A percentile compares a stretch with the other conserved stretches of the same genome.
These are phyloP conservation scores for Rissa tridactyla DNA, from an alignment of 2,113 vertebrate species.

Conservation along the genomic window DNA sequence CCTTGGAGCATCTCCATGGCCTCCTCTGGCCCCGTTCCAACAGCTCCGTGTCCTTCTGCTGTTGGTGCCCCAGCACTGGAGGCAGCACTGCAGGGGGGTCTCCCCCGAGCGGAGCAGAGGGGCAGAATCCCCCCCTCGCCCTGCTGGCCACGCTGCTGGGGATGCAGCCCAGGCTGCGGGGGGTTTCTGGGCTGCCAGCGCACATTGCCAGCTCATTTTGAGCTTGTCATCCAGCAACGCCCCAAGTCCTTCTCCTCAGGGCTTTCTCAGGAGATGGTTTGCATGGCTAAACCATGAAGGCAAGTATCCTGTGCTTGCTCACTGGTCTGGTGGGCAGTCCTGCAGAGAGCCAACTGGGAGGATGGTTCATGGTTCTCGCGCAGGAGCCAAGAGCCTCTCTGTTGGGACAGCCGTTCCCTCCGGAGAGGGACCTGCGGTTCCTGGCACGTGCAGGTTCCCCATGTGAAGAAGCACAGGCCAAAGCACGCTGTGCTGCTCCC, in stretches of 20 bases:
- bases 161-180: not conserved
- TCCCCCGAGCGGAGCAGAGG: not conserved
- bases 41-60: not conserved
- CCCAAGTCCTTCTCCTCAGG: not conserved
- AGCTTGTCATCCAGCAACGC: not conserved
- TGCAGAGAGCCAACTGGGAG: not conserved
- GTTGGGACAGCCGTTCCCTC: not conserved
- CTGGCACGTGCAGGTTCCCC: not conserved
- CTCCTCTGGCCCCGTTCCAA: not conserved
- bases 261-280: not conserved
- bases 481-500: not conserved
- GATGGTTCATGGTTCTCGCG: accelerated
- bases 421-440: accelerated
- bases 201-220: not conserved
- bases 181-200: not conserved
- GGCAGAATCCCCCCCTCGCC: not conserved
- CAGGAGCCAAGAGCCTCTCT: not conserved
- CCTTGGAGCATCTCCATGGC: not conserved
- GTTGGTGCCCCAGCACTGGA: not conserved
- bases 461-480: not conserved
- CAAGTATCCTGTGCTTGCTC: not conserved
- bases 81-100: not conserved
- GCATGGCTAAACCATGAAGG: not conserved
- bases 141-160: not conserved
- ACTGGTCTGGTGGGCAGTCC: not conserved